Base-by-base conservation (phyloP, 2,113 vertebrate genomes). In the Passer montanus region DNA sequence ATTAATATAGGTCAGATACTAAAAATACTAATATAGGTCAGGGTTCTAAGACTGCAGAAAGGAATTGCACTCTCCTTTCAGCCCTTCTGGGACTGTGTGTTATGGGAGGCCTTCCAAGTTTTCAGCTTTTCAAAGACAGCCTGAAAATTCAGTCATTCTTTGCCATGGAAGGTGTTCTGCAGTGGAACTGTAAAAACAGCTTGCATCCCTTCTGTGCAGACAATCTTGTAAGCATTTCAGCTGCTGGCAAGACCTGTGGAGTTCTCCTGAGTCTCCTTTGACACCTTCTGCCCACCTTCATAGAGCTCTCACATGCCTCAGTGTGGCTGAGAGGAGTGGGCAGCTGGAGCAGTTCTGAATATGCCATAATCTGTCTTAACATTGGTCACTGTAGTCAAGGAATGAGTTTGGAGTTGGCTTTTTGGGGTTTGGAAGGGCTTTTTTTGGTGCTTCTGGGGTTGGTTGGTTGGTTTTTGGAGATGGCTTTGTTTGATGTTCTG, bases 171-270 rank as follows among this genome's bases (percentile, higher is more conserved):
- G 84, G 66, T 87, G 55, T 87, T 96, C 52, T 70, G 63, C 46
- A 78, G 60, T 52, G 52, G 63, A 70, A 67, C 60, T 72, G 62
- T 75, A 75, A 50, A 43, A 84, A 4, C 74, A 95, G 87, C 95
- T 93, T 93, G 92, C 20, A 19, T 55, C 56, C 59, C 60, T 87
- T 84, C 86, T 90, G 87, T 87, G 75, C 79, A 92, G 88, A 15
- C 46, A 12, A 22, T 74, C 80, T 41, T 43, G 16, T 55, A 47
- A 56, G 77, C 39, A 10, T 84, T 89, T 95, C 60, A 87, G 87
- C 64, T 91, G 76, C 76, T 92, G 76, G 73, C 86, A 84, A 39
- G 68, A 47, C 20, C 13, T 4, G 3, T 19, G 4, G 67, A 69
- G 13, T 43, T 67, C 50, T 82, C 3, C 53, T 59, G 56, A 81